Base-by-base conservation (phyloP, 2,113 vertebrate species). In the Carassius carassius region DNA sequence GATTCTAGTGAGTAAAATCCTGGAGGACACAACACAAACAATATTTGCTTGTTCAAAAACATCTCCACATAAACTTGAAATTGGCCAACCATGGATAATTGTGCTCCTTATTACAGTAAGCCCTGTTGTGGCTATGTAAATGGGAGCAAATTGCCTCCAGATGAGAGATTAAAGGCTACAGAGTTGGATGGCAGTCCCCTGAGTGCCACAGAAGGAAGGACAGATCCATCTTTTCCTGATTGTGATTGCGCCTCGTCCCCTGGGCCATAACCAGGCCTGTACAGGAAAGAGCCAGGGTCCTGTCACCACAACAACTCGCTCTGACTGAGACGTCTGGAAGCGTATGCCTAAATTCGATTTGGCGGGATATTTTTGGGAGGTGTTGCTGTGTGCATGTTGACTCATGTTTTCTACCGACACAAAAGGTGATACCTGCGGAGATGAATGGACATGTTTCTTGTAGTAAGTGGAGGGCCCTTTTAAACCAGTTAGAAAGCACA, bases 21-120 rank as follows among this genome's bases (percentile, higher is more conserved):
- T 73, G 51, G 1, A 54, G 35, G 81, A 51, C 11, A 47, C 41
- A 44, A 84, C 62, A 67, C 74, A 86, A 60, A 84, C 67, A 76
- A 8, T 73, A 35, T 78, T 83, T 23, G 12, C 41, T 83, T 75
- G 85, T 29, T 62, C 77, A 81, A 83, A 81, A 73, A 86, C 84
- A 85, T 79, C 74, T 29, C 37, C 72, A 60, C 77, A 84, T 81
- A 85, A 73, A 69, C 70, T 88, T 91, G 89, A 89, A 93, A 94
- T 92, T 92, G 93, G 90, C 83, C 87, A 92, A 91, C 91, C 90
- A 89, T 86, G 89, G 88, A 90, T 95, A 95, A 95, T 95, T 95
- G 93, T 93, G 91, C 90, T 93, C 91, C 92, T 92, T 92, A 95
- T 95, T 95, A 95, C 93, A 93, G 93, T 95, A 95, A 94, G 94